These are phyloP conservation scores for Bombus huntii DNA, from an alignment of 1,140 invertebrate species.

Conservation along the genomic window DNA sequence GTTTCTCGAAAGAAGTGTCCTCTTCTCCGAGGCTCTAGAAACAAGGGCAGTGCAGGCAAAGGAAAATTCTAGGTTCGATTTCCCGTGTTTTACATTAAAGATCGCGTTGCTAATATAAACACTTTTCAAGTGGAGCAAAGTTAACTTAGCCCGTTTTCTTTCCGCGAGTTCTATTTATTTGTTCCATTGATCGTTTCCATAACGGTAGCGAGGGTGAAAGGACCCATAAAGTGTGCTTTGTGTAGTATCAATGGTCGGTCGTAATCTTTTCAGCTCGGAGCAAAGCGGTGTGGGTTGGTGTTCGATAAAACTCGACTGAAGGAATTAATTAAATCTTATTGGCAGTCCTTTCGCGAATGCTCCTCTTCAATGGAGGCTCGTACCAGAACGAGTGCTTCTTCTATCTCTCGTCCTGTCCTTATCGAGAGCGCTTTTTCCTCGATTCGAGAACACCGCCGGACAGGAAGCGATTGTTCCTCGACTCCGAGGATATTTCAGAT, in stretches of 20 bases:
- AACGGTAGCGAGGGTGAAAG: not conserved
- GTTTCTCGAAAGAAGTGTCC: not conserved
- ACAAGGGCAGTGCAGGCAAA: not conserved
- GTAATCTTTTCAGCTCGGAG: constrained; percentile 16
- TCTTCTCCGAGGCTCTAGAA: not conserved
- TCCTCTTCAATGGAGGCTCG: constrained; percentile 2
- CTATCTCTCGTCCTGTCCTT: not conserved
- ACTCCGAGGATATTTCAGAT: constrained; percentile 3
- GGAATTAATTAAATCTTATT: constrained; percentile 50
- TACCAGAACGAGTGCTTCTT: constrained; percentile 9
- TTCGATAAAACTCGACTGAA: constrained; percentile 27
- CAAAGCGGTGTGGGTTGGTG: not conserved
- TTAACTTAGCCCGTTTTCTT: not conserved
- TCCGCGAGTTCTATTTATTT: not conserved
- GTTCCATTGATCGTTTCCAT: not conserved
- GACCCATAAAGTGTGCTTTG: not conserved
- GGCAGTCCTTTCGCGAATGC: constrained; percentile 22
- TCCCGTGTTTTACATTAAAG: not conserved
- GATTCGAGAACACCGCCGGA: not conserved
- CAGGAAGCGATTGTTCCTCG: not conserved
- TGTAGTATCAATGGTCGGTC: not conserved
- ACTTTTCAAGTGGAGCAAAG: not conserved
- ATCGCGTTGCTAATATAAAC: too few species aligned
- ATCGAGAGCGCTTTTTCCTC: constrained; percentile 1
- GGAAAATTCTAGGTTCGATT: not conserved